These are phyloP conservation scores for Cephus runcator DNA, from an alignment of 2,888 invertebrate species.

Conservation along the genomic window DNA sequence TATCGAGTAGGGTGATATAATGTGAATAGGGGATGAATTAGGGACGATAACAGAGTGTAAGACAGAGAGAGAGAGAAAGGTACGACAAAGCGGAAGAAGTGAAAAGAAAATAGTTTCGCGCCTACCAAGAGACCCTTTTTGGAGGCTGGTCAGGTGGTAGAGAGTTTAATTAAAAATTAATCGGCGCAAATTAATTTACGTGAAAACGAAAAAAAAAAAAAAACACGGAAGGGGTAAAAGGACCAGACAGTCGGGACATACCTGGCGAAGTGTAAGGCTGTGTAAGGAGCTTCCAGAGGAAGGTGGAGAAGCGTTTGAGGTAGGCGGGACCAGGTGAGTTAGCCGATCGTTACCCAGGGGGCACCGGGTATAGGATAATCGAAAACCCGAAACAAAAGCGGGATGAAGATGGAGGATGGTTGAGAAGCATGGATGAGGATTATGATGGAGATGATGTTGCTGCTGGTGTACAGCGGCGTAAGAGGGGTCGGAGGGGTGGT, in stretches of 20 bases:
- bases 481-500: background rate
- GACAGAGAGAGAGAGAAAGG: too few species aligned
- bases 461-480: background rate
- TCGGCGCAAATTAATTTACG: constrained; percentile 63
- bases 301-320: constrained; percentile 58
- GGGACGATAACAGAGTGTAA: too few species aligned
- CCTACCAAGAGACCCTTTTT: background rate
- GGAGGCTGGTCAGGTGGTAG: background rate
- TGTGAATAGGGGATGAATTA: too few species aligned
- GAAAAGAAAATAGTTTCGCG: background rate
- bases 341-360: constrained; percentile 57
- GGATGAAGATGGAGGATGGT: background rate
- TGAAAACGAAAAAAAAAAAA: constrained; percentile 51
- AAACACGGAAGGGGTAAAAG: background rate
- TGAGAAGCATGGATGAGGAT: background rate
- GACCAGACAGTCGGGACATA: background rate
- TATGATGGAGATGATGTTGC: background rate
- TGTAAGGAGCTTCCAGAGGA: constrained; percentile 34
- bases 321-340: constrained; percentile 60
- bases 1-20: too few species aligned
- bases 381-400: constrained; percentile 59
- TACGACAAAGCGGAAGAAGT: too few species aligned
- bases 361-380: constrained; percentile 52
- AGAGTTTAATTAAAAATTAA: constrained; percentile 63
- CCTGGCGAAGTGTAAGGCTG: constrained; percentile 2